phyloP scores from a whole-genome alignment of 2,797 vertebrate species.

The Peromyscus nudipes region DNA sequence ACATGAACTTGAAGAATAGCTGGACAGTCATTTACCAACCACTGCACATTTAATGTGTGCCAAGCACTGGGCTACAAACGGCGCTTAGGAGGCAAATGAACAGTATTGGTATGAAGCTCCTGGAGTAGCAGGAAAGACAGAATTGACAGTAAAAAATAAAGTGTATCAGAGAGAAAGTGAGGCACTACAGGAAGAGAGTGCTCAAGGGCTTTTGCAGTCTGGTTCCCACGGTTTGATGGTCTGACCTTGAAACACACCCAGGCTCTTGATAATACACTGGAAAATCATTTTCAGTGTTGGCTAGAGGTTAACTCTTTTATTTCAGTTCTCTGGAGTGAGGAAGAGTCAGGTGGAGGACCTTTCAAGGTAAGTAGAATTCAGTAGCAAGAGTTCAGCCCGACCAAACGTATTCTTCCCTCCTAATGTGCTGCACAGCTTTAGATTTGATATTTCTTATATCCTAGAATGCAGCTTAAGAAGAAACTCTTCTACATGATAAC shows the following conservation, averaged over 20 bases:
- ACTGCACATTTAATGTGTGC: not conserved
- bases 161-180: not conserved
- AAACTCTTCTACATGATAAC: not conserved
- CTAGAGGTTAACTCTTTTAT: not conserved
- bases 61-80: not conserved
- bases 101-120: not conserved
- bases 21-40: not conserved
- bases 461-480: not conserved
- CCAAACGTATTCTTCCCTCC: conserved; percentile 7
- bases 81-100: not conserved
- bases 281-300: not conserved
- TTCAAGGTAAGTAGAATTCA: conserved; percentile 13
- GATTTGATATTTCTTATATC: not conserved
- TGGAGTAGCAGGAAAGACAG: not conserved
- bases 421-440: not conserved
- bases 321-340: not conserved
- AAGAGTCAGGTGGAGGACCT: not conserved
- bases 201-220: not conserved
- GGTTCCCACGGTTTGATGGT: not conserved
- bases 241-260: not conserved
- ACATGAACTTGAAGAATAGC: not conserved
- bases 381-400: not conserved
- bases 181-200: not conserved
- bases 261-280: not conserved
- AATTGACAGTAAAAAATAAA: not conserved